Evolutionary conservation across 2,888 invertebrate species (phyloP).

Genomic region (Lordiphosa andalusiaca): DNA sequence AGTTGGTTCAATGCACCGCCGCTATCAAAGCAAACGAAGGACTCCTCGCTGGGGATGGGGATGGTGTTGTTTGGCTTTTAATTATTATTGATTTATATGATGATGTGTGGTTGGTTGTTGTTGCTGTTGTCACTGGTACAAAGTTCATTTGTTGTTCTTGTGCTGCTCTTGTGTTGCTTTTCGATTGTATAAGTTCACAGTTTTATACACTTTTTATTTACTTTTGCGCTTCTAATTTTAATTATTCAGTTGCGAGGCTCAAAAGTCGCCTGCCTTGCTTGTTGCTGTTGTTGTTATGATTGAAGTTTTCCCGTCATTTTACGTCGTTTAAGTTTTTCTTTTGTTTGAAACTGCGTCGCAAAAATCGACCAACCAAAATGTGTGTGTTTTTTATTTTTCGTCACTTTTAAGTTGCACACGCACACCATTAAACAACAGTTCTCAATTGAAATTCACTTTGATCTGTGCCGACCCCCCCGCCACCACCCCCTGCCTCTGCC

Average conservation of each 20-base stretch:
- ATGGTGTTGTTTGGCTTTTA: constrained; percentile 19
- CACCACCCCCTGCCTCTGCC: too few species aligned
- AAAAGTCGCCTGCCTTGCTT: constrained; percentile 58
- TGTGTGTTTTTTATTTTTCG: constrained; percentile 21
- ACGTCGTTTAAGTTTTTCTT: constrained; percentile 57
- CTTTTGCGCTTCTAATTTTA: constrained; percentile 71
- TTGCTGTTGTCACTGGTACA: constrained; percentile 56
- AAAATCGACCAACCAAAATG: constrained; percentile 26
- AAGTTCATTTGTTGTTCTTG: constrained; percentile 47
- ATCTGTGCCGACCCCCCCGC: constrained; percentile 14
- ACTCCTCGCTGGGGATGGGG: constrained; percentile 21
- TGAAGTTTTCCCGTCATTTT: constrained; percentile 14
- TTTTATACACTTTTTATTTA: constrained; percentile 52
- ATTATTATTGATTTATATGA: constrained; percentile 12
- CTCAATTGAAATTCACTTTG: constrained; percentile 61
- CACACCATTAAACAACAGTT: constrained; percentile 44
- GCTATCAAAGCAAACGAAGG: constrained; percentile 37
- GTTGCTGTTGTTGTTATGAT: constrained; percentile 16
- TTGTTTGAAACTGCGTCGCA: constrained; percentile 62
- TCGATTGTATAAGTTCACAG: constrained; percentile 69
- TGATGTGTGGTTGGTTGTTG: constrained; percentile 16
- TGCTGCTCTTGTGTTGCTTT: constrained; percentile 29
- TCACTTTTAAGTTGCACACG: constrained; percentile 11
- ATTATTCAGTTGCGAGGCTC: constrained; percentile 72
- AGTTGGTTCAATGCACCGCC: constrained; percentile 69